These are phyloP conservation scores for Syngnathoides biaculeatus DNA, from an alignment of 2,113 vertebrate genomes.

Conservation along the genomic window DNA sequence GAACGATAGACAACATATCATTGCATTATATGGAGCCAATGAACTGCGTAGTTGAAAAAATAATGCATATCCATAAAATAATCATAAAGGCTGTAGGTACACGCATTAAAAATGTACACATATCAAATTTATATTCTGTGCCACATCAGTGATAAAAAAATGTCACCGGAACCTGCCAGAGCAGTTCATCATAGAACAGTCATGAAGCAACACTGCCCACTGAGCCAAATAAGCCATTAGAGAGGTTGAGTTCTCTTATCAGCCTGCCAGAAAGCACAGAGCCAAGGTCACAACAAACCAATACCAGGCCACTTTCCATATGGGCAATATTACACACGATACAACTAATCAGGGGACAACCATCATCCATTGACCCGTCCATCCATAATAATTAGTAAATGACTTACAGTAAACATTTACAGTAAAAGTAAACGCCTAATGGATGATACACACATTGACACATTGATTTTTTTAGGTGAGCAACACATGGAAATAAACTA, in stretches of 20 bases:
- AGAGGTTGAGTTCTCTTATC: constrained; percentile 42
- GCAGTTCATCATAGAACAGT: constrained; percentile 27
- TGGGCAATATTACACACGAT: neutral
- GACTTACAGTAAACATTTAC: constrained; percentile 27
- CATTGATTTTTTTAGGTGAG: no score
- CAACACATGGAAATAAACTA: no score
- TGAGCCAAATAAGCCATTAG: constrained; percentile 58
- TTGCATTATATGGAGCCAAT: neutral
- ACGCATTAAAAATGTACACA: neutral
- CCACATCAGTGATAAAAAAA: neutral
- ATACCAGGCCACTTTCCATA: constrained; percentile 27
- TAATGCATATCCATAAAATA: neutral
- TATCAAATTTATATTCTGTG: constrained; percentile 1
- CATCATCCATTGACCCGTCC: constrained; percentile 25
- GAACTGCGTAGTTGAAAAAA: neutral
- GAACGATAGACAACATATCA: neutral
- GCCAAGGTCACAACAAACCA: constrained; percentile 37
- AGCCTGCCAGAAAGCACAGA: constrained; percentile 21
- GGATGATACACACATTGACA: no score
- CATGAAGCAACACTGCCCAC: constrained; percentile 26
- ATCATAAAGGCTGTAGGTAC: neutral
- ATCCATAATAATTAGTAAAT: constrained; percentile 15
- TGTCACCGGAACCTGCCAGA: neutral
- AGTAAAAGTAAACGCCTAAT: neutral
- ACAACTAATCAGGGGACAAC: constrained; percentile 16